Percentiles rank a stretch among this genome's conserved stretches.
These are phyloP conservation scores for Galerucella nymphaeae DNA, from an alignment of 2,888 invertebrate species.

Conservation along the genomic window DNA sequence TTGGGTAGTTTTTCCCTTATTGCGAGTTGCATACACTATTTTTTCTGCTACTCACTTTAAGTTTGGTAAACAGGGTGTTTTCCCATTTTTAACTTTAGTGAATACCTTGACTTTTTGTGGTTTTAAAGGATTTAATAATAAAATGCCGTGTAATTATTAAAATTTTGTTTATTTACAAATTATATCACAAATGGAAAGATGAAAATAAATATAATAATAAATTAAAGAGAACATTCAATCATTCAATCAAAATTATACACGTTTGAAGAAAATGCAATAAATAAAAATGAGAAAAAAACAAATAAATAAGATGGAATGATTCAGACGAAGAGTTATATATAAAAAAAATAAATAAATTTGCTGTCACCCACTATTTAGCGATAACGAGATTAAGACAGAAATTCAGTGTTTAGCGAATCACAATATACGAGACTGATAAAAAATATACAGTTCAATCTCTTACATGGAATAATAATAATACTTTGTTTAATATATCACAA, in stretches of 20 bases:
- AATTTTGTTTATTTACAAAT: slow-evolving; percentile 27
- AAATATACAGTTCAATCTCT: slow-evolving; percentile 24
- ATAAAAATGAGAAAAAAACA: slow-evolving; percentile 19
- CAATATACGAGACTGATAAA: slow-evolving; percentile 12
- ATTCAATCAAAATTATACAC: not conserved
- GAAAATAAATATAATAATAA: slow-evolving; percentile 15
- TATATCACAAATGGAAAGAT: slow-evolving; percentile 20
- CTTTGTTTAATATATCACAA: slow-evolving; percentile 43
- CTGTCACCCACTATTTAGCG: not conserved
- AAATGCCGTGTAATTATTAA: not conserved
- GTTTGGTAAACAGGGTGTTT: too few species aligned
- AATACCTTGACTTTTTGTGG: too few species aligned
- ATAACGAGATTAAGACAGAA: slow-evolving; percentile 3
- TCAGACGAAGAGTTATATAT: not conserved
- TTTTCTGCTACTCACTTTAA: too few species aligned
- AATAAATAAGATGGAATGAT: slow-evolving; percentile 25
- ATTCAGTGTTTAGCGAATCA: slow-evolving; percentile 20
- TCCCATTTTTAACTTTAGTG: too few species aligned
- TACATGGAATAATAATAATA: slow-evolving; percentile 24
- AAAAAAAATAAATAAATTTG: slow-evolving; percentile 5
- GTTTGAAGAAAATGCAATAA: slow-evolving; percentile 3
- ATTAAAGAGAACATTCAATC: slow-evolving; percentile 7
- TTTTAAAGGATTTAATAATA: not conserved
- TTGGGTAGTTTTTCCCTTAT: too few species aligned
- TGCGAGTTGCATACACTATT: too few species aligned